phyloP scores from a whole-genome alignment of 1,140 invertebrate species.

The Helicoverpa zea region DNA sequence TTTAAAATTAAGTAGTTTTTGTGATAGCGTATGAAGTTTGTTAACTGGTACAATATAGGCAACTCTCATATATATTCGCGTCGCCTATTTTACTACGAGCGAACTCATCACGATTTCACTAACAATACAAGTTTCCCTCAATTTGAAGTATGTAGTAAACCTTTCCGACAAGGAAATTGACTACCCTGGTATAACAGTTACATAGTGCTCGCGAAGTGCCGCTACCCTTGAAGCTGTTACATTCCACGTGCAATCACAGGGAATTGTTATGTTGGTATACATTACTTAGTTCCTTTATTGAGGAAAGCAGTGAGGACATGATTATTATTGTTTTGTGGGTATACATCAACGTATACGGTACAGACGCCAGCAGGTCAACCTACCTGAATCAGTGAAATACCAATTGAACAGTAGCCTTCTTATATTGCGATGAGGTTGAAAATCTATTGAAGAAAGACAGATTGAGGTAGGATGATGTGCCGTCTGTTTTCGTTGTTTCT shows the following conservation, averaged over 20 bases:
- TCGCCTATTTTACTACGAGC: background rate
- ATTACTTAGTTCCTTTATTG: background rate
- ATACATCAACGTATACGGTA: no score
- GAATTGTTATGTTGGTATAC: background rate
- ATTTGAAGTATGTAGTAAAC: background rate
- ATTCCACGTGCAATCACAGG: background rate
- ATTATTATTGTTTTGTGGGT: background rate
- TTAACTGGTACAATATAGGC: no score
- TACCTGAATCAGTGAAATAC: no score
- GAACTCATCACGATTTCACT: background rate
- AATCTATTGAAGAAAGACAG: no score
- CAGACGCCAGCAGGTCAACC: no score
- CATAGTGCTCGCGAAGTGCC: background rate
- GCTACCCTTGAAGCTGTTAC: background rate
- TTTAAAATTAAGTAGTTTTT: no score
- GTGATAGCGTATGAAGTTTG: no score
- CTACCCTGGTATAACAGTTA: background rate
- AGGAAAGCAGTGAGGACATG: background rate
- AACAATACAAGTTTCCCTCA: background rate
- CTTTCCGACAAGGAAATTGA: slow-evolving; percentile 12
- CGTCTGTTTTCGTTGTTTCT: no score
- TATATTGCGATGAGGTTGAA: no score
- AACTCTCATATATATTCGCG: no score
- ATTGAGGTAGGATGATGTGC: no score
- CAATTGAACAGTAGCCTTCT: no score